Evolutionary conservation across 2,888 invertebrate genomes (phyloP), one percentile per base, ranked within the genome.

Genomic region (Agapostemon virescens): DNA sequence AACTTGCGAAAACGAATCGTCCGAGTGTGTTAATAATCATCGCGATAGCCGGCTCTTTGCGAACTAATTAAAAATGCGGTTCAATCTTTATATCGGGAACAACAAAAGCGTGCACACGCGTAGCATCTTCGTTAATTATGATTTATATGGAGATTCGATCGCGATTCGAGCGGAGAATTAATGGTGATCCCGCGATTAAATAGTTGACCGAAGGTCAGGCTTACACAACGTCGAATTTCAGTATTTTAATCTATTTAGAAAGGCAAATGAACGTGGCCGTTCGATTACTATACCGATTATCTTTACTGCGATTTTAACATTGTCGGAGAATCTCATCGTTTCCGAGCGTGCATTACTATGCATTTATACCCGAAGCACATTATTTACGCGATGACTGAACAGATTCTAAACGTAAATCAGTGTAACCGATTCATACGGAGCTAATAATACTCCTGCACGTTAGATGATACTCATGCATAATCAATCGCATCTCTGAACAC

Each of bases 1-100:
- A 52, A 66, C 66, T 73, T 73, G 38, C 66, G 5, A 66, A 73
- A 49, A 73, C n/a, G 11, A 38, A 55, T 30, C 40, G n/a, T n/a
- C 52, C 2, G n/a, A 17, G 26, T 6, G 26, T 26, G 42, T 15
- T n/a, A n/a, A 26, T 7, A 17, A 55, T 26, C 26, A 26, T 15
- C 26, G 17, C 55, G 26, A 40, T 33, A 61, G 30, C 20, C 2
- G 23, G n/a, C 52, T 20, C 2, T 30, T 11, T 17, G 15, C 40
- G 49, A 15, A 23, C 38, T 33, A 66, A 73, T 73, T 73, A 73
- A 40, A 52, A 52, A 13, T 15, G n/a, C 36, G 2, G 23, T 38
- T 7, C 7, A 11, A 26, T 20, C 38, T 38, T 15, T 36, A 6
- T 40, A 40, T 30, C 26, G n/a, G 11, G n/a, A n/a, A n/a, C n/a